Conservation (phyloP, 2,888 invertebrate genomes). For the Aspidapion aeneum region DNA sequence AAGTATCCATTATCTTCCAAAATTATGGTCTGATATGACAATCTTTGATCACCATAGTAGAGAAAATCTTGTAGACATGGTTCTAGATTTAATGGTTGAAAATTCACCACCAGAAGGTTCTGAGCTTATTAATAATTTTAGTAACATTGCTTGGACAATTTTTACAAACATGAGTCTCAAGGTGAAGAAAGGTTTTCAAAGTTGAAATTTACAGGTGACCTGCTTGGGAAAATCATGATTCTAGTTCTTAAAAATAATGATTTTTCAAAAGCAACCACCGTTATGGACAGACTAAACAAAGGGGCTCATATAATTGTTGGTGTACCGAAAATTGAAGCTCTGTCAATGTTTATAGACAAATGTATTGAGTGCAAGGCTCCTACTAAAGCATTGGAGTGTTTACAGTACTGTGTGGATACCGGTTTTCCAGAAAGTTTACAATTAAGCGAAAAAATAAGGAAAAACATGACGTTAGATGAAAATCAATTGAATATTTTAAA, state of each 20-base stretch:
- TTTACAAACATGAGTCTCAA: constrained; percentile 52
- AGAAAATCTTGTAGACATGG: constrained; percentile 53
- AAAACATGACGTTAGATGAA: constrained; percentile 49
- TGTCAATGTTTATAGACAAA: constrained; percentile 54
- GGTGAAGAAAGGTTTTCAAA: constrained; percentile 37
- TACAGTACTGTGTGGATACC: constrained; percentile 57
- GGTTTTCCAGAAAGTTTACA: constrained; percentile 51
- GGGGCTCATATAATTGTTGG: constrained; percentile 54
- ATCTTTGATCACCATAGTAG: constrained; percentile 67
- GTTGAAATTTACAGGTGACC: constrained; percentile 54
- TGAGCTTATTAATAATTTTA: constrained; percentile 47
- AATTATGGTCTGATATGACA: constrained; percentile 78
- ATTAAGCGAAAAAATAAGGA: constrained; percentile 46
- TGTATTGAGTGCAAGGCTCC: constrained; percentile 53
- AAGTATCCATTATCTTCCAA: constrained; percentile 63
- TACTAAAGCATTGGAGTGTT: constrained; percentile 52
- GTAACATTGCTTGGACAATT: constrained; percentile 56
- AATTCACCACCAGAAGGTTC: constrained; percentile 40
- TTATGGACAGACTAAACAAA: constrained; percentile 53
- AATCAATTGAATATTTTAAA: constrained; percentile 49
- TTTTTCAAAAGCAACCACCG: constrained; percentile 52
- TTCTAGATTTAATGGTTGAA: constrained; percentile 60
- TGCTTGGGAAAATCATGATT: constrained; percentile 58
- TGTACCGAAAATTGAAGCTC: constrained; percentile 50
- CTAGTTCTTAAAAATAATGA: constrained; percentile 49